These are phyloP conservation scores for Agrochola circellaris DNA, from an alignment of 2,888 invertebrate species.

Conservation along the genomic window DNA sequence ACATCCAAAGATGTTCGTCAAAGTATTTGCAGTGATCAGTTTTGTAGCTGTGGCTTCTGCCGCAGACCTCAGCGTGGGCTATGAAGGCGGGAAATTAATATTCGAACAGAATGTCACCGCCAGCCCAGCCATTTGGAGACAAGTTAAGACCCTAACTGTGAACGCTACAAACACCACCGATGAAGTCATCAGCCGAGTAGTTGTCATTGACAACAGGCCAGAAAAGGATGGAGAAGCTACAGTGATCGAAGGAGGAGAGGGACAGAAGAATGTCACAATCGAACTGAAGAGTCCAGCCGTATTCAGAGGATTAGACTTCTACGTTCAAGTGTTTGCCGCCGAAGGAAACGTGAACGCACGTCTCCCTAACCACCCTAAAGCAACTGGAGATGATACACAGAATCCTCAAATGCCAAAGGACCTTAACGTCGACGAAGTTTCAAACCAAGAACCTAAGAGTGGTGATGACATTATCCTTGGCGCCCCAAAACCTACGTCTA, in stretches of 20 bases:
- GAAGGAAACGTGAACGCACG: slow-evolving; percentile 49
- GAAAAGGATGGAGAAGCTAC: slow-evolving; percentile 83
- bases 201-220: slow-evolving; percentile 80
- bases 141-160: slow-evolving; percentile 77
- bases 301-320: slow-evolving; percentile 83
- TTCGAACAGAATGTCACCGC: slow-evolving; percentile 80
- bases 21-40: slow-evolving; percentile 68
- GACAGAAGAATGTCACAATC: slow-evolving; percentile 81
- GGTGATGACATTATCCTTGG: slow-evolving; percentile 32
- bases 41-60: slow-evolving; percentile 71
- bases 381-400: slow-evolving; percentile 34
- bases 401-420: slow-evolving; percentile 42
- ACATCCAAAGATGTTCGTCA: slow-evolving; percentile 74
- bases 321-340: slow-evolving; percentile 78
- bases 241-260: slow-evolving; percentile 82
- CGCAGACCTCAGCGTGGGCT: slow-evolving; percentile 78
- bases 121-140: slow-evolving; percentile 82
- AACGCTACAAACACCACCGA: slow-evolving; percentile 72
- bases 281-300: slow-evolving; percentile 84
- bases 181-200: slow-evolving; percentile 79
- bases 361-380: slow-evolving; percentile 25
- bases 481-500: slow-evolving; percentile 23
- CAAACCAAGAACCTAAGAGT: slow-evolving; percentile 24
- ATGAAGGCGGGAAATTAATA: slow-evolving; percentile 75
- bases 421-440: slow-evolving; percentile 21